Evolutionary conservation across 2,888 invertebrate species (phyloP), one percentile per base, ranked within the genome.

Genomic region (Leucoma salicis): DNA sequence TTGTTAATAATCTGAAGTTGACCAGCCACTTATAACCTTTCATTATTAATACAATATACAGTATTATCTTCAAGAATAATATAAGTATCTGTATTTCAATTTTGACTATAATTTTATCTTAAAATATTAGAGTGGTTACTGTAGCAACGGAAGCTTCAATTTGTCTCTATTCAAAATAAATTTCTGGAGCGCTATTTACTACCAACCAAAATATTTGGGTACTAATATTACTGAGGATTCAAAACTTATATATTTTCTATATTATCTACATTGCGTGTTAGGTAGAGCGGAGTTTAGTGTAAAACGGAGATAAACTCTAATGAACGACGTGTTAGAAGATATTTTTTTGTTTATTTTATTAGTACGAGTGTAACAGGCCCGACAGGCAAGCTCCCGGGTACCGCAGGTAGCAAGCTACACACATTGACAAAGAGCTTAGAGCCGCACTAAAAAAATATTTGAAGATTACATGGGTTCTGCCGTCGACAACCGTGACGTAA

Each of bases 361-460:
- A 69, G 67, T 67, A 21, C 6, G 21, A 21, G 21, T 8, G 73
- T 73, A 74, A 70, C 71, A 70, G 70, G 66, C 74, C 70, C 72
- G 77, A 72, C 71, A 70, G 69, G 69, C 69, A 66, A 62, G 76
- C 79, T 76, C 74, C 81, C 81, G 80, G 81, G 79, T 82, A 72
- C 76, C 67, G 77, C 87, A 86, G 86, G 87, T 86, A 87, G 85
- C 65, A 65, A 62, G 13, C 75, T 82, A 39, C 85, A 80, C 77
- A 83, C 85, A 78, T 57, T 51, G 62, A 72, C 63, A 70, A 49
- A 43, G 36, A 35, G 57, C 58, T 65, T 74, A 66, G 66, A 73
- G 71, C 14, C 12, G 60, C 60, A 70, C 60, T 59, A 62, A 66
- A 67, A 66, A 64, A 41, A 57, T 33, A 41, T 31, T 37, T 24